Evolutionary conservation across 2,797 vertebrate species (phyloP).

Genomic region (Lophius americanus): DNA sequence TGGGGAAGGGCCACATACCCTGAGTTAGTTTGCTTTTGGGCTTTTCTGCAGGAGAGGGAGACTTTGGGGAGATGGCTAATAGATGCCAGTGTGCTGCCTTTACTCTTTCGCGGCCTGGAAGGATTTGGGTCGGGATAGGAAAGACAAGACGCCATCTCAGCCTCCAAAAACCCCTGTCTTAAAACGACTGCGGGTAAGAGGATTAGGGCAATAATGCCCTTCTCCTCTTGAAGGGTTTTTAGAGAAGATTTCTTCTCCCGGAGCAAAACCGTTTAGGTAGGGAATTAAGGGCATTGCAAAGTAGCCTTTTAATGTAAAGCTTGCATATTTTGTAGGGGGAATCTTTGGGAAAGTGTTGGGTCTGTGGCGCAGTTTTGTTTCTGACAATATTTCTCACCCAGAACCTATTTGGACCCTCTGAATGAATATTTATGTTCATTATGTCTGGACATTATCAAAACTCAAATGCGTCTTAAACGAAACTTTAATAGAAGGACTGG

Average conservation of each 20-base stretch:
- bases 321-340: conserved; percentile 87
- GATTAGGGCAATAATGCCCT: conserved; percentile 99
- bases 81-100: conserved; percentile 88
- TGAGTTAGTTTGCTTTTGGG: conserved; percentile 88
- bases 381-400: conserved; percentile 64
- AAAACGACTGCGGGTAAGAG: conserved; percentile 98
- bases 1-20: conserved; percentile 62
- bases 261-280: conserved; percentile 99
- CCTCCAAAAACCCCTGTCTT: conserved; percentile 91
- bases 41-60: conserved; percentile 79
- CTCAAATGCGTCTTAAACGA: background rate
- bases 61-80: conserved; percentile 82
- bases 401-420: conserved; percentile 54
- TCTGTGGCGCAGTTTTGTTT: conserved; percentile 70
- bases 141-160: conserved; percentile 92
- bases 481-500: background rate
- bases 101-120: conserved; percentile 83
- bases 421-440: conserved; percentile 41
- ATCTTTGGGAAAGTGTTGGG: conserved; percentile 71
- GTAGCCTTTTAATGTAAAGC: conserved; percentile 94
- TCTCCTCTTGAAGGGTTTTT: conserved; percentile 94
- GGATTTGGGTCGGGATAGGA: conserved; percentile 90
- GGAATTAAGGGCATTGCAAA: conserved; percentile 97
- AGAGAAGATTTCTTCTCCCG: conserved; percentile 98
- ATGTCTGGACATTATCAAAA: conserved; percentile 5